phyloP scores from a whole-genome alignment of 1,140 invertebrate genomes.

The Sitobion miscanthi region DNA sequence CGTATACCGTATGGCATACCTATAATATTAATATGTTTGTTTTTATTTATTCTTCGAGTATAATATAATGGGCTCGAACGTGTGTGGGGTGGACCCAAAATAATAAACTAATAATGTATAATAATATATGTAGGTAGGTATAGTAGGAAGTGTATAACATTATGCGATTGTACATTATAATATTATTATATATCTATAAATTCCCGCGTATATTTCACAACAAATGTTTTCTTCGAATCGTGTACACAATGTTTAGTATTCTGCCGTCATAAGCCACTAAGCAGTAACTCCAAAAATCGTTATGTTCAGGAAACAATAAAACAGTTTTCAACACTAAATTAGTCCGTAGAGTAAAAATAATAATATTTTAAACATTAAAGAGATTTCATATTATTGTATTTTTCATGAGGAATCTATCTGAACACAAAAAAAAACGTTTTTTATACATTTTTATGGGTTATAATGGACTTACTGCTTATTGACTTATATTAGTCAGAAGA shows the following conservation, averaged over 20 bases:
- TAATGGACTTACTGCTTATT: no score
- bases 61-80: background rate
- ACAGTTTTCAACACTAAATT: no score
- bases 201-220: background rate
- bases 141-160: background rate
- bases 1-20: background rate
- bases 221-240: background rate
- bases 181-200: background rate
- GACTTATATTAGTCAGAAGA: no score
- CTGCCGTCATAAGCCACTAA: no score
- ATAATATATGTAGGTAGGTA: background rate
- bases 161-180: background rate
- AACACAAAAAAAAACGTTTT: no score
- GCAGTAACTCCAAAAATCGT: no score
- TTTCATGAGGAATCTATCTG: no score
- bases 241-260: background rate
- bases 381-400: no score
- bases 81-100: background rate
- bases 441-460: no score
- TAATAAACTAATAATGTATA: background rate
- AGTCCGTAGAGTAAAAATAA: no score
- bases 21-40: background rate
- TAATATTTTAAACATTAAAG: no score
- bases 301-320: no score
- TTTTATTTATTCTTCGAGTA: background rate